phyloP scores from a whole-genome alignment of 2,113 vertebrate genomes.

The Lipophrys pholis region DNA sequence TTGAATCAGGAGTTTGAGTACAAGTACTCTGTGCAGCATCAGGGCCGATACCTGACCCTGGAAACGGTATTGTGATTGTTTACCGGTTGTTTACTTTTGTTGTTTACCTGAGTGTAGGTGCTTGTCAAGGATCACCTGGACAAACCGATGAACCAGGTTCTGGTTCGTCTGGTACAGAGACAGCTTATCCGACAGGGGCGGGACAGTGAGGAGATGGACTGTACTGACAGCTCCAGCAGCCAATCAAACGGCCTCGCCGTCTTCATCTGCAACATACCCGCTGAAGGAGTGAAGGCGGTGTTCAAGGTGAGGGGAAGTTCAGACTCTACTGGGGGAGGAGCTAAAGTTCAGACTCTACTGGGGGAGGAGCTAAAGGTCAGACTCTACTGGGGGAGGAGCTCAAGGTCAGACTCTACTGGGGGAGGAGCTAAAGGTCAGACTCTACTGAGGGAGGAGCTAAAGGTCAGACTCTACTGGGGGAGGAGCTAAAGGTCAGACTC shows the following conservation, averaged over 20 bases:
- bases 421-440: neutral
- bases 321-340: neutral
- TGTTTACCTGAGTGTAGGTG: slow-evolving; percentile 78
- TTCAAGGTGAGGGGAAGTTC: slow-evolving; percentile 46
- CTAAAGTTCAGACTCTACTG: neutral
- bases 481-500: too few species aligned
- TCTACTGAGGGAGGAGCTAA: too few species aligned
- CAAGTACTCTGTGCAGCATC: too few species aligned
- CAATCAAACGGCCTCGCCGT: slow-evolving; percentile 82
- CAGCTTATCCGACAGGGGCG: slow-evolving; percentile 39
- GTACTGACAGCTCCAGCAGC: slow-evolving; percentile 31
- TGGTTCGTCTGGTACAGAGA: slow-evolving; percentile 68
- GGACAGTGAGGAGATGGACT: neutral
- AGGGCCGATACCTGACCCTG: too few species aligned
- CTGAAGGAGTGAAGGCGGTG: neutral
- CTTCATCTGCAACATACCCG: slow-evolving; percentile 86
- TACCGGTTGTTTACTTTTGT: too few species aligned
- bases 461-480: neutral
- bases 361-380: neutral
- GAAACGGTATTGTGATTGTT: too few species aligned
- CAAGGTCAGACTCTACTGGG: neutral
- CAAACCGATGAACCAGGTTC: slow-evolving; percentile 72
- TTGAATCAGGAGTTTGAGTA: too few species aligned
- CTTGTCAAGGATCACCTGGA: slow-evolving; percentile 88
- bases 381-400: neutral